Evolutionary conservation across 2,113 vertebrate genomes (phyloP).

Genomic region (Perca fluviatilis): DNA sequence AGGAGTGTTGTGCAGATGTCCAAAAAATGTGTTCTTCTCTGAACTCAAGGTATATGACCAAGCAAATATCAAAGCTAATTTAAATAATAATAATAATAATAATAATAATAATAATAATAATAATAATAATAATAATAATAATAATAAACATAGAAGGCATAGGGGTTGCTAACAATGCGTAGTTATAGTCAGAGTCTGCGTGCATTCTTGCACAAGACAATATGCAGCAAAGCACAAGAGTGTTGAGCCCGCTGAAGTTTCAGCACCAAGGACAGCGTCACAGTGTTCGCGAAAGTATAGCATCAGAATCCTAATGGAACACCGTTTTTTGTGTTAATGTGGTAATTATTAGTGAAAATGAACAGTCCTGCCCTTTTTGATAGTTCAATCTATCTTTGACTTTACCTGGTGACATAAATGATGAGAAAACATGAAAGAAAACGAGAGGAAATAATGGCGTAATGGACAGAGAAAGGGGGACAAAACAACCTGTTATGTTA

Average conservation of each 20-base stretch:
- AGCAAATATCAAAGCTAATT: too few relatives aligned
- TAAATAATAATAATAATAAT: background rate
- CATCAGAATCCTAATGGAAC: background rate
- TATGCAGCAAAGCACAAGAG: background rate
- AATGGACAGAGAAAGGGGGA: constrained; percentile 15
- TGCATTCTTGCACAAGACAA: background rate
- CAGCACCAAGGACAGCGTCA: constrained; percentile 38
- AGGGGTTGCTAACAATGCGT: background rate
- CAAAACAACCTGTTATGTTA: background rate
- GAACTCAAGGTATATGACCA: background rate
- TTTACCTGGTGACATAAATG: background rate
- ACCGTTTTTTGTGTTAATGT: background rate
- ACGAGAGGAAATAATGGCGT: constrained; percentile 16
- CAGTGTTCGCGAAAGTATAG: background rate
- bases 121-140: too few relatives aligned
- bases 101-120: too few relatives aligned
- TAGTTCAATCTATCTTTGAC: background rate
- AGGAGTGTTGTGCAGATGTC: background rate
- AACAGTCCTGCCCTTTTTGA: background rate
- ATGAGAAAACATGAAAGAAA: constrained; percentile 2
- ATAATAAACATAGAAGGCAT: too few relatives aligned
- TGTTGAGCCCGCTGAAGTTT: background rate
- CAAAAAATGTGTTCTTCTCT: background rate
- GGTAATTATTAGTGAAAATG: background rate
- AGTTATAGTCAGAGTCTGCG: background rate